These are phyloP conservation scores for Procambarus virginalis DNA, from an alignment of 1,140 invertebrate genomes.

Conservation along the genomic window DNA sequence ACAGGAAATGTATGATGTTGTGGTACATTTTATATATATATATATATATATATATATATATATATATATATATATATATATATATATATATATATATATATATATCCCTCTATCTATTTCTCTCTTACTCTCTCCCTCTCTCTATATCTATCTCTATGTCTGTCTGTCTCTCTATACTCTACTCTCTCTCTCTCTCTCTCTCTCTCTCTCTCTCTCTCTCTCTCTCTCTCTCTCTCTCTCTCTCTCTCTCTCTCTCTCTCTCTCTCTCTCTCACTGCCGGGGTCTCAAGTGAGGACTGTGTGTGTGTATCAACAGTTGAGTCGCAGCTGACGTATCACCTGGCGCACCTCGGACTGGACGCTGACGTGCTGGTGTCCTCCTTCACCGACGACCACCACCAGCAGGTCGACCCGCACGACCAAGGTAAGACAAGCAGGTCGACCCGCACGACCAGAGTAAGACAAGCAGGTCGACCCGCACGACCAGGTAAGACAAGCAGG, in stretches of 20 bases:
- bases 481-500: neutral
- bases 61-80: no score
- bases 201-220: no score
- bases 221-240: neutral
- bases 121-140: no score
- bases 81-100: no score
- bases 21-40: no score
- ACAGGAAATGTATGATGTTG: no score
- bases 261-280: neutral
- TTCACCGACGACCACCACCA: slow-evolving; percentile 13
- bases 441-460: neutral
- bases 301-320: slow-evolving; percentile 13
- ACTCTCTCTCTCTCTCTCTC: no score
- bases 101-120: no score
- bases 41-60: no score
- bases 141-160: no score
- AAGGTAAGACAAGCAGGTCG: neutral
- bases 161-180: no score
- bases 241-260: slow-evolving; percentile 5
- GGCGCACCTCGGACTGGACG: slow-evolving; percentile 15
- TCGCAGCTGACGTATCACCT: slow-evolving; percentile 52
- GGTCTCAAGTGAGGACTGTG: no score
- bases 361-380: slow-evolving; percentile 4
- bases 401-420: neutral
- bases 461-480: neutral